Conservation (phyloP, 2,113 vertebrate genomes). For the Lycaon pictus region DNA sequence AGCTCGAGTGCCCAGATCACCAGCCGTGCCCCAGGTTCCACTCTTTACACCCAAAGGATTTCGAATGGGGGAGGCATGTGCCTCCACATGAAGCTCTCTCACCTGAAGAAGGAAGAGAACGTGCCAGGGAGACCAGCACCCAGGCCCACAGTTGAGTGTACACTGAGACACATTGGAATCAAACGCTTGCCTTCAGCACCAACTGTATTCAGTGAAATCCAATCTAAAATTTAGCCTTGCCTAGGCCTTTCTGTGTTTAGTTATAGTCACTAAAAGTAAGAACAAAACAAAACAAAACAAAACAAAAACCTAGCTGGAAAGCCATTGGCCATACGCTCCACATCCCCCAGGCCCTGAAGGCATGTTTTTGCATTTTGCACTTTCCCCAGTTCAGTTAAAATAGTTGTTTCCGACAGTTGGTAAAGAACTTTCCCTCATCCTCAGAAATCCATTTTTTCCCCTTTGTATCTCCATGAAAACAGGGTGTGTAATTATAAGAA, state of each 20-base stretch:
- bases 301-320: neutral
- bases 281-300: neutral
- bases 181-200: neutral
- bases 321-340: neutral
- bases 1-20: neutral
- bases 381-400: neutral
- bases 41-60: neutral
- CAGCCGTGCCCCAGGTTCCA: neutral
- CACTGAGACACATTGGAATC: fast-evolving
- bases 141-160: no score
- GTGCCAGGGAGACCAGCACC: no score
- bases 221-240: neutral
- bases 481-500: constrained; percentile 70
- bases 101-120: neutral
- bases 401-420: constrained; percentile 60
- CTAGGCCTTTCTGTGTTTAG: neutral
- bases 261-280: neutral
- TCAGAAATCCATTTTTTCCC: constrained; percentile 44
- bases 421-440: constrained; percentile 65
- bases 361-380: neutral
- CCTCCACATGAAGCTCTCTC: fast-evolving
- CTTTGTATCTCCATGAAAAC: constrained; percentile 59
- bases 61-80: fast-evolving
- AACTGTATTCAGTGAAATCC: neutral
- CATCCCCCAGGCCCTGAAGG: neutral